Evolutionary conservation across 2,113 vertebrate species (phyloP).

Genomic region (Turdus rufiventris): DNA sequence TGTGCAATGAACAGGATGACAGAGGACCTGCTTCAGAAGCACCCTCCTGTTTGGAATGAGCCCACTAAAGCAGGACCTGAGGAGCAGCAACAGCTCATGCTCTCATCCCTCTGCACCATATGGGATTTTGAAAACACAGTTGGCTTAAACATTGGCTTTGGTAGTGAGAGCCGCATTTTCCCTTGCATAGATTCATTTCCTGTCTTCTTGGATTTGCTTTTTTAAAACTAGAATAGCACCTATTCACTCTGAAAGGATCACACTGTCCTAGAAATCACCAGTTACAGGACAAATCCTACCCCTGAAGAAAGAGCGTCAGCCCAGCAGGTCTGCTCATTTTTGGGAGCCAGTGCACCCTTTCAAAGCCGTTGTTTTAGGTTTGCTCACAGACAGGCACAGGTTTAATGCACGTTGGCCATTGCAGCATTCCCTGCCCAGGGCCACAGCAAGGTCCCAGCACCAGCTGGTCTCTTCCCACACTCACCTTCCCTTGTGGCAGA

Average conservation of each 20-base stretch:
- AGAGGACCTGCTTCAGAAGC: background rate
- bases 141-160: constrained; percentile 33
- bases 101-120: constrained; percentile 35
- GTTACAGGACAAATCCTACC: background rate
- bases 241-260: background rate
- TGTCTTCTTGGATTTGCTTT: background rate
- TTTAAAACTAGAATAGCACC: background rate
- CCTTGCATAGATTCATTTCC: background rate
- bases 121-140: constrained; percentile 46
- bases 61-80: background rate
- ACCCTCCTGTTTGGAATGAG: background rate
- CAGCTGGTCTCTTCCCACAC: background rate
- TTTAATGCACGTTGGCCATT: background rate
- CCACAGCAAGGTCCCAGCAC: background rate
- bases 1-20: background rate
- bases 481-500: background rate
- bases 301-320: background rate
- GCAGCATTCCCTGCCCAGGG: background rate
- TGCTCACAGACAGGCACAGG: background rate
- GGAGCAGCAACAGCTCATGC: constrained; percentile 30
- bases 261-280: background rate
- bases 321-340: background rate
- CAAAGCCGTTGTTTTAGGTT: background rate
- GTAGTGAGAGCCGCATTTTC: background rate
- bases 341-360: background rate